Evolutionary conservation across 2,113 vertebrate genomes (phyloP).

Genomic region (Rhineura floridana): DNA sequence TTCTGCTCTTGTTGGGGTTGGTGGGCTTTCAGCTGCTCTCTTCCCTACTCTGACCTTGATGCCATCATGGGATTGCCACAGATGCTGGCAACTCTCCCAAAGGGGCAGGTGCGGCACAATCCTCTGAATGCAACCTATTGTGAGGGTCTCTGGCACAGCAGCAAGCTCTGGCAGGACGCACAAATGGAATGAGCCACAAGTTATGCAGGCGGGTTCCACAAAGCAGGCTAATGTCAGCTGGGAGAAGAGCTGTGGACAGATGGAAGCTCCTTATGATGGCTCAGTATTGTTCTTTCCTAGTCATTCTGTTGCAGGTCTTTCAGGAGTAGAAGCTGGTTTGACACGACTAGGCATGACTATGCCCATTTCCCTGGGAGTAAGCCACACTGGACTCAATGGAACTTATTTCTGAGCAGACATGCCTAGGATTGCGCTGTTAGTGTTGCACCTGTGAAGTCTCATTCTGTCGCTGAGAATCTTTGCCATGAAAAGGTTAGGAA

Average conservation of each 20-base stretch:
- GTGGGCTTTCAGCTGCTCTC: neutral
- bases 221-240: neutral
- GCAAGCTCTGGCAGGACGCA: neutral
- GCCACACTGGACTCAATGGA: neutral
- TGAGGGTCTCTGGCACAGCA: neutral
- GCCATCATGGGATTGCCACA: neutral
- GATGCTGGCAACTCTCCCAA: conserved; percentile 4
- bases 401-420: neutral
- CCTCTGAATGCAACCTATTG: conserved; percentile 16
- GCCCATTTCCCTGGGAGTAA: neutral
- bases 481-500: neutral
- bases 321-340: neutral
- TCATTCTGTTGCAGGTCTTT: neutral
- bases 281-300: neutral
- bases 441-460: neutral
- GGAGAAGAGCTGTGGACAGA: neutral
- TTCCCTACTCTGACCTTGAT: neutral
- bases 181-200: neutral
- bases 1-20: neutral
- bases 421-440: neutral
- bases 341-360: neutral
- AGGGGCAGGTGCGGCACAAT: neutral
- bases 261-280: neutral
- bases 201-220: neutral
- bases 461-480: neutral